Conservation (phyloP, 2,888 invertebrate genomes). For the Cheilosia vulpina region DNA sequence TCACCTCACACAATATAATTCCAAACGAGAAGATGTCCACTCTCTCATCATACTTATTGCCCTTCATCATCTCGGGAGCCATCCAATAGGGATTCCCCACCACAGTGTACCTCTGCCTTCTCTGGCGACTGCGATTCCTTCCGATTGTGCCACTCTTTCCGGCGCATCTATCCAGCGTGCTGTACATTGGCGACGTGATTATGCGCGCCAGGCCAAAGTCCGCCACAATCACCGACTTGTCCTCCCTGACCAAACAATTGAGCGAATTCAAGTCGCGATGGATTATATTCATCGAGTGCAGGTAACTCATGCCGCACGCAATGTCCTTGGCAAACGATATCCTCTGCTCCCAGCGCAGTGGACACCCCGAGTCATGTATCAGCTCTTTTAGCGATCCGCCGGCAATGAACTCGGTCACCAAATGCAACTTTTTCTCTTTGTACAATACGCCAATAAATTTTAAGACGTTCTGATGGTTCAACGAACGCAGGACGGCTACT, state of each 20-base stretch:
- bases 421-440: slow-evolving; percentile 94
- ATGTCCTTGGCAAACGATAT: slow-evolving; percentile 95
- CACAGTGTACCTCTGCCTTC: slow-evolving; percentile 96
- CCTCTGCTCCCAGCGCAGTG: slow-evolving; percentile 91
- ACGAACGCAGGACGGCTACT: slow-evolving; percentile 95
- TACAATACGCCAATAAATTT: slow-evolving; percentile 96
- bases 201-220: slow-evolving; percentile 97
- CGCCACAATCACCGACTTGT: slow-evolving; percentile 96
- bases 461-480: slow-evolving; percentile 95
- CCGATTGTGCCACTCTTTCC: slow-evolving; percentile 83
- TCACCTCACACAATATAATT: slow-evolving; percentile 96
- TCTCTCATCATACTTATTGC: slow-evolving; percentile 97
- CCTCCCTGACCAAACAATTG: slow-evolving; percentile 96
- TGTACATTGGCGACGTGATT: slow-evolving; percentile 84
- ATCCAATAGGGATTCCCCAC: slow-evolving; percentile 99
- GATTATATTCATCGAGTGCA: slow-evolving; percentile 97
- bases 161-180: slow-evolving; percentile 81
- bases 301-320: slow-evolving; percentile 95
- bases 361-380: slow-evolving; percentile 89
- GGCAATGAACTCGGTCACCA: slow-evolving; percentile 96
- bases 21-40: slow-evolving; percentile 98
- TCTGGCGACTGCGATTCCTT: slow-evolving; percentile 86
- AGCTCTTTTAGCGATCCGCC: slow-evolving; percentile 95
- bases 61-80: slow-evolving; percentile 99
- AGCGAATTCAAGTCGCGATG: slow-evolving; percentile 97